Base-by-base conservation (phyloP, 2,113 vertebrate genomes). In the Rhinolophus sinicus region DNA sequence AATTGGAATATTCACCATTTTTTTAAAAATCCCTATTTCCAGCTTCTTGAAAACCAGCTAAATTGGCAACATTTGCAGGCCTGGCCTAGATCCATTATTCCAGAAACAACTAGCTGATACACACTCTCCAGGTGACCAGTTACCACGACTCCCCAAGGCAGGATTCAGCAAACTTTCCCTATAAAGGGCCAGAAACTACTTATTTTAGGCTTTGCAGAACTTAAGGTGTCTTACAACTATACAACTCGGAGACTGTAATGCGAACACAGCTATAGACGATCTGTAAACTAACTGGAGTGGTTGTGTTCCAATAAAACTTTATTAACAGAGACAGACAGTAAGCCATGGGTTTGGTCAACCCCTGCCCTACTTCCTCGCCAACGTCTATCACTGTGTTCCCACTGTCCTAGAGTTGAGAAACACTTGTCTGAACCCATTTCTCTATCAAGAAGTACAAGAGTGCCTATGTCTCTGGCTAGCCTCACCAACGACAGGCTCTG, bases 21-120 rank as follows among this genome's bases (percentile, higher is more conserved):
- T 75, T 75, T 30, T 30, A 47, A 75, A 75, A 93, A 26, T 62
- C 19, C 40, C 75, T 40, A 91, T 76, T 88, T 92, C 65, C 33
- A 92, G 77, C 21, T 95, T 95, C 77, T 75, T 91, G 58, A 65
- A 95, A 97, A 84, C 52, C 8, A 85, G 62, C 70, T 85, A 80
- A 92, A 10, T 60, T 35, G 50, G 70, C 75, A 87, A 87, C 44
- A 50, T 44, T 72, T 40, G 54, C 26, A 90, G 54, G 22, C 10
- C 22, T 83, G 89, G 80, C 73, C 89, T 76, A 95, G 87, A 88
- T 54, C 30, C 64, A 62, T n/a, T 33, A 91, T 21, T 52, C 76
- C n/a, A 19, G 64, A 33, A 73, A 80, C 13, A 47, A 77, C 24
- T 10, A 67, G 58, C 35, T 35, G 13, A n/a, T 3, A 72, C 21